Conservation (phyloP, 2,797 vertebrate species). For the Eleutherodactylus coqui region DNA sequence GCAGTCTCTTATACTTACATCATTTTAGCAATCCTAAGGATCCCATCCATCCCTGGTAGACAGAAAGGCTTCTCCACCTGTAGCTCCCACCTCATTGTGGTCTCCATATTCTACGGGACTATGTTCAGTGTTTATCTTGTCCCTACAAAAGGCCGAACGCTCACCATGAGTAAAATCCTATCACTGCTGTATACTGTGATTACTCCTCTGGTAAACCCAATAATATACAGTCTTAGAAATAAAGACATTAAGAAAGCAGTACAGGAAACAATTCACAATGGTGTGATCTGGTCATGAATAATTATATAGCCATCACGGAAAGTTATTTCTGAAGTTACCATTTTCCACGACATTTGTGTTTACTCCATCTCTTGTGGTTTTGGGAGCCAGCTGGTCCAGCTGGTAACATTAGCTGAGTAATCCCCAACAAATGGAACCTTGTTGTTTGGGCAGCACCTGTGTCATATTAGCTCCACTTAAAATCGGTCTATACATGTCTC, state of each 20-base stretch:
- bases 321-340: no score
- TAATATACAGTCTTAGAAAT: constrained; percentile 17
- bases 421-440: no score
- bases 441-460: no score
- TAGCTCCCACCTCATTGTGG: no score
- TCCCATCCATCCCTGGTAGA: not conserved
- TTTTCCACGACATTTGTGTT: no score
- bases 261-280: not conserved
- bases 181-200: constrained; percentile 1
- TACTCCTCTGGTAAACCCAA: not conserved
- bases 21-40: not conserved
- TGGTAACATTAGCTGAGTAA: no score
- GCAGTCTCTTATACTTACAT: not conserved
- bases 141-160: not conserved
- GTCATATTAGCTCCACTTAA: no score
- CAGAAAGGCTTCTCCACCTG: constrained; percentile 2
- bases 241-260: not conserved
- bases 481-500: no score
- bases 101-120: constrained; percentile 7
- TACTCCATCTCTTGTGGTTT: no score
- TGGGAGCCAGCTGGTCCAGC: no score
- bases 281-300: no score
- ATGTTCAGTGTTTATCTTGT: not conserved
- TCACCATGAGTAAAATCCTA: not conserved
- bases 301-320: no score